Base-by-base conservation (phyloP, 2,888 invertebrate genomes). In the Ctenicera cuprea region DNA sequence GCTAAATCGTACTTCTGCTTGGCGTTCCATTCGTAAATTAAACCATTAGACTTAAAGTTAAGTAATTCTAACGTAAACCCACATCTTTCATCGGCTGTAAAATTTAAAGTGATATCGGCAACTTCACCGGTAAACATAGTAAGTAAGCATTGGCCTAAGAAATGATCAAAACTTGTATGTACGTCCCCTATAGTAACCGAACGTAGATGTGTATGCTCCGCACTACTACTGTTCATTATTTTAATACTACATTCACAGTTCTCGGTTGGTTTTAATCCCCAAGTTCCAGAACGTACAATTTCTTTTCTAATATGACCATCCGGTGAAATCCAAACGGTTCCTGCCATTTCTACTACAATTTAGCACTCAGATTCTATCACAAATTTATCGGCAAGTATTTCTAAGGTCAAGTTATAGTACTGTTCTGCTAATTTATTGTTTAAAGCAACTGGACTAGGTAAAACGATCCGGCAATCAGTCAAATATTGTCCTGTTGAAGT, bases 111-210 rank as follows among this genome's bases (percentile, higher is more conserved):
- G 77, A 90, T 88, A n/a, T 80, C 81, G 0, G 90, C 86, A 9
- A 82, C 84, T 84, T 90, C 90, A 16, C 87, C 86, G 3, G 82
- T 78, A 30, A 87, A 74, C 88, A 90, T 89, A 70, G 88, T 88
- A 66, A 85, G 84, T 67, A 90, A 80, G 59, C 89, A 83, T 57
- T 87, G 79, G 78, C 90, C 89, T 52, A 90, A 77, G 73, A 87
- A 86, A 70, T 86, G 87, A 76, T 89, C 89, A 63, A 89, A 80
- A 3, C 88, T 87, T 3, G 87, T 86, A 68, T 86, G 78, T 43
- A 85, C 86, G 62, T 87, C 85, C 0, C 90, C 89, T 80, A 90
- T 85, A 33, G 79, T 78, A 57, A 85, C 74, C 4, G 62, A 50
- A 20, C 5, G 18, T 11, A 69, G 73, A 72, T 78, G 73, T 37